Percentiles rank a stretch among this genome's conserved stretches.
phyloP scores from a whole-genome alignment of 2,113 vertebrate genomes.

The Gymnobelideus leadbeateri region DNA sequence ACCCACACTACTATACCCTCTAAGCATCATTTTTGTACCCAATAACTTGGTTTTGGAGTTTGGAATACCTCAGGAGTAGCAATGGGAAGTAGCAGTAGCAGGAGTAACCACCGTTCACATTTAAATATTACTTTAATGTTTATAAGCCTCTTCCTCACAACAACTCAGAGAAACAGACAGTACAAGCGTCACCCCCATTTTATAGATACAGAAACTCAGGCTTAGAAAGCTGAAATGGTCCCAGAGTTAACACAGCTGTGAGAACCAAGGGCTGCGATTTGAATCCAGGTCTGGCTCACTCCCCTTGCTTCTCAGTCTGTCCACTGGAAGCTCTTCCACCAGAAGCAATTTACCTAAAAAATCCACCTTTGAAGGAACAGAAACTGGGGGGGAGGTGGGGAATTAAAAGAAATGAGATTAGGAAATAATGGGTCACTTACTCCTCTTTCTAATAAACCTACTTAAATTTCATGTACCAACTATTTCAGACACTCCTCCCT shows the following conservation, averaged over 20 bases:
- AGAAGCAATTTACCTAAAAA: neutral
- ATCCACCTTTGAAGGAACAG: constrained; percentile 31
- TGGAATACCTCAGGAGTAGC: neutral
- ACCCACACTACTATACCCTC: neutral
- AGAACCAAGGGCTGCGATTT: neutral
- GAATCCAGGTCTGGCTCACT: neutral
- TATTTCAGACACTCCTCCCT: neutral
- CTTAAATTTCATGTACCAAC: constrained; percentile 21
- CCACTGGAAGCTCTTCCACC: neutral
- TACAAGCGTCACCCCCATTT: neutral
- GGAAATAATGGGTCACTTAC: neutral
- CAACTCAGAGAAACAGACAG: neutral
- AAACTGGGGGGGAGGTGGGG: neutral
- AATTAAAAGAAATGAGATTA: neutral
- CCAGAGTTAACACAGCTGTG: neutral
- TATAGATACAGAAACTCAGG: neutral
- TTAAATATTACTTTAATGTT: neutral
- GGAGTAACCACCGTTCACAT: neutral
- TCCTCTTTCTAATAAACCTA: neutral
- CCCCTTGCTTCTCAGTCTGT: constrained; percentile 14
- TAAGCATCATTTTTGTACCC: neutral
- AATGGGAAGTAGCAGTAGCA: neutral
- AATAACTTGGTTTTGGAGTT: neutral
- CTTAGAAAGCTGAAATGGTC: neutral
- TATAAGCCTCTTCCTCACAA: neutral